Evolutionary conservation across 2,113 vertebrate genomes (phyloP).

Genomic region (Isichthys henryi): DNA sequence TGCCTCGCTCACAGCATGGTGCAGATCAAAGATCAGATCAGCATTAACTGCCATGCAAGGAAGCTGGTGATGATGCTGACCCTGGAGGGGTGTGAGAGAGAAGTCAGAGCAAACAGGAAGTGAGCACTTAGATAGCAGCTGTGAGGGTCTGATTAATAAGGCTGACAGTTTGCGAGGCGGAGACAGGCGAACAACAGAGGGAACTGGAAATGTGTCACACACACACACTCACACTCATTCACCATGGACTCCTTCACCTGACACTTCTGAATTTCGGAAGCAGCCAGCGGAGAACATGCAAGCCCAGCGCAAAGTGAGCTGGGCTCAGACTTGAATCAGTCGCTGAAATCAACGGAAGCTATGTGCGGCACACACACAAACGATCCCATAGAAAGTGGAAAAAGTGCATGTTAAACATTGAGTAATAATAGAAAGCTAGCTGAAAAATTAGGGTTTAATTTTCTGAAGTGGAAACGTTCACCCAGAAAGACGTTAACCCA

Average conservation of each 20-base stretch:
- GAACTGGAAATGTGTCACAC: neutral
- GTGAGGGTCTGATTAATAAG: neutral
- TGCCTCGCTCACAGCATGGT: neutral
- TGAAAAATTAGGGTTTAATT: neutral
- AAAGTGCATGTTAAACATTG: neutral
- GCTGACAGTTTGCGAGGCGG: neutral
- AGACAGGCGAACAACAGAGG: neutral
- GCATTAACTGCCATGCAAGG: neutral
- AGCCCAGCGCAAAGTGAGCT: neutral
- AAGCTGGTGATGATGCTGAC: neutral
- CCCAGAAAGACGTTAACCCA: neutral
- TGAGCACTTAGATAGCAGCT: neutral
- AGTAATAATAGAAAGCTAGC: neutral
- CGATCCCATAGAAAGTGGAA: neutral
- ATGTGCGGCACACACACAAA: neutral
- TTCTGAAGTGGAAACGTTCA: neutral
- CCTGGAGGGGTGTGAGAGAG: neutral
- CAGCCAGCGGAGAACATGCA: neutral
- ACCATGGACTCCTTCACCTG: neutral
- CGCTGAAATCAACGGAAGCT: neutral
- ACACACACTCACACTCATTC: neutral
- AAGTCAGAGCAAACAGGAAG: neutral
- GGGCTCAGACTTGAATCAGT: neutral
- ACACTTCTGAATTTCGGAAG: neutral
- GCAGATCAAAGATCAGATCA: neutral